phyloP scores from a whole-genome alignment of 2,888 invertebrate species.

The Pammene fasciana region DNA sequence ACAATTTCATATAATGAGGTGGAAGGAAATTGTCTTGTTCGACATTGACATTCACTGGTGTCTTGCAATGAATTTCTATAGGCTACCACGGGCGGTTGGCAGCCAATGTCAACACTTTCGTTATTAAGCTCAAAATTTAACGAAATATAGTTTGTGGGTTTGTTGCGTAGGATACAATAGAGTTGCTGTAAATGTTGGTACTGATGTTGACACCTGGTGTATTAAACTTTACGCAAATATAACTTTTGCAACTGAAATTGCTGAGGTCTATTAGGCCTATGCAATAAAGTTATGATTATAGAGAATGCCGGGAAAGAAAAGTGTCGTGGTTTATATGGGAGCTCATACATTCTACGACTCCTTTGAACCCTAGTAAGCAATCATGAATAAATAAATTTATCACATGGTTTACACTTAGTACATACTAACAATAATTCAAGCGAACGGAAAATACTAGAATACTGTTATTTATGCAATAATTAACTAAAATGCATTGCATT shows the following conservation, averaged over 20 bases:
- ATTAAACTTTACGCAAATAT: slow-evolving; percentile 71
- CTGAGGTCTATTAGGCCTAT: slow-evolving; percentile 3
- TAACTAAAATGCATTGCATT: no score
- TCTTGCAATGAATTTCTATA: slow-evolving; percentile 37
- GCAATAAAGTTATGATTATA: slow-evolving; percentile 6
- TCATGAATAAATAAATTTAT: no score
- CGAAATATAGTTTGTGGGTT: not conserved
- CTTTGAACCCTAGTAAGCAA: no score
- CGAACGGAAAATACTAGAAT: no score
- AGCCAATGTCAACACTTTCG: slow-evolving; percentile 20
- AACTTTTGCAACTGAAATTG: slow-evolving; percentile 58
- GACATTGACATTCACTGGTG: slow-evolving; percentile 74
- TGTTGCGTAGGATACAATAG: not conserved
- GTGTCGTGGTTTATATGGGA: no score
- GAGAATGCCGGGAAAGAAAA: no score
- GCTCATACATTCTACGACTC: no score
- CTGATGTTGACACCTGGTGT: slow-evolving; percentile 62
- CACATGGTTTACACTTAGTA: not conserved
- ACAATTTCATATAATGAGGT: not conserved
- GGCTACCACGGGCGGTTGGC: not conserved
- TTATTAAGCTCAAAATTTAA: not conserved
- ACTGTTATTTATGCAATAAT: no score
- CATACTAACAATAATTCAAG: not conserved
- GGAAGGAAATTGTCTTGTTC: slow-evolving; percentile 30
- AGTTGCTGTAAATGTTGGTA: slow-evolving; percentile 42